Base-by-base conservation (phyloP, 1,140 invertebrate genomes). In the Archivesica marissinica region DNA sequence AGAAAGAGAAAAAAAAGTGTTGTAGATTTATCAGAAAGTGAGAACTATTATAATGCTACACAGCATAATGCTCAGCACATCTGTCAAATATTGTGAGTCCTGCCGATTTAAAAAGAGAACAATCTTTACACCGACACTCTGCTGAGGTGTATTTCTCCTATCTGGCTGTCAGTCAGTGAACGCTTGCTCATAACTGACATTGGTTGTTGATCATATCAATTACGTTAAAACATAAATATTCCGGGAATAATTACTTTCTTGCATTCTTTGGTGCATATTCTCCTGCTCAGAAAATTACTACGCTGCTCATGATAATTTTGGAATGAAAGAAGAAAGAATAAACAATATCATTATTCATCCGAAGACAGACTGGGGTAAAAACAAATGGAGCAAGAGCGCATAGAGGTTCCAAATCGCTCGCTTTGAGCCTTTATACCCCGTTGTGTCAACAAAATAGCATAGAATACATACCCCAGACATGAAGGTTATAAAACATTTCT, bases 141-240 rank as follows among this genome's bases (percentile, higher is more conserved):
- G 38, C 30, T 35, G 59, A 64, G 33, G 59, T 64, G 59, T 64
- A 64, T 64, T 35, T 64, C 20, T 30, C 54, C 59, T 64, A 64
- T 64, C 59, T 35, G 59, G 59, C 28, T 64, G 59, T 64, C 59
- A 64, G 59, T 64, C 59, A 64, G 59, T 15, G 30, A 17, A 17
- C 2, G 2, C 2, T 33, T 64, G 59, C 59, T 64, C 38, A 52
- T 74, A 52, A 74, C 70, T 74, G 70, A 74, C 70, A 74, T 39
- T 47, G 7, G 15, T 52, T 74, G 70, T 50, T 74, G 70, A 74
- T 74, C 41, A 74, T 74, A 74, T 74, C 70, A 74, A 74, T 74
- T 74, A 74, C 70, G 6, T 50, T 74, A 74, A 74, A 74, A 74
- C 70, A 74, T 74, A 74, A 74, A 74, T 74, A 74, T 74, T 28